A percentile compares a stretch with the other conserved stretches of the same genome.
Evolutionary conservation across 1,140 invertebrate genomes (phyloP).

Genomic region (Drosophila mayri): DNA sequence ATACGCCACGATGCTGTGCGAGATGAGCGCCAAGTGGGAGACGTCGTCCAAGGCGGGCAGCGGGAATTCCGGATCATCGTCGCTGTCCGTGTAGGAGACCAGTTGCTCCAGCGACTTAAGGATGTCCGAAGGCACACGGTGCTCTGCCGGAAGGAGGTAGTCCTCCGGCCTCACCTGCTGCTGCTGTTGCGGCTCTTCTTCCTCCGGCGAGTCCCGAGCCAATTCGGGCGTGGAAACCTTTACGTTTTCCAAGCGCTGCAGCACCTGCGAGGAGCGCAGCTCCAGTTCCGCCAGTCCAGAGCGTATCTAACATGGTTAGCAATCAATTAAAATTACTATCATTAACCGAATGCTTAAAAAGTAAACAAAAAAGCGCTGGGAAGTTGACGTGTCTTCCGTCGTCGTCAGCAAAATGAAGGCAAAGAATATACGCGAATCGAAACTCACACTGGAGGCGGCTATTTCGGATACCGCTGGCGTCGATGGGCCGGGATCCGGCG

Average conservation of each 20-base stretch:
- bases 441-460: constrained; percentile 62
- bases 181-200: constrained; percentile 15
- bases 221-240: constrained; percentile 38
- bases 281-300: constrained; percentile 82
- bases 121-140: constrained; percentile 80
- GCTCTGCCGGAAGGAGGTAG: constrained; percentile 57
- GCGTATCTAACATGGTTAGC: constrained; percentile 66
- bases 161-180: background rate
- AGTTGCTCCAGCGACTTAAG: constrained; percentile 75
- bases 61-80: constrained; percentile 82
- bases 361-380: constrained; percentile 11
- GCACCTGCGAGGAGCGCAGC: constrained; percentile 75
- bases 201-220: constrained; percentile 9
- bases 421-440: constrained; percentile 14
- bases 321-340: constrained; percentile 12
- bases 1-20: constrained; percentile 84
- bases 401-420: constrained; percentile 58
- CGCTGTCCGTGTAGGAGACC: constrained; percentile 80
- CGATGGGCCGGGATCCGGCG: constrained; percentile 23
- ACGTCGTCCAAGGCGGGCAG: constrained; percentile 82
- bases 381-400: constrained; percentile 58
- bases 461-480: constrained; percentile 60
- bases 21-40: constrained; percentile 82
- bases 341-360: background rate
- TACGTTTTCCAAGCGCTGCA: constrained; percentile 81